A percentile compares a stretch with the other conserved stretches of the same genome.
Evolutionary conservation across 2,888 invertebrate genomes (phyloP).

Genomic region (Cephus rjabovi): DNA sequence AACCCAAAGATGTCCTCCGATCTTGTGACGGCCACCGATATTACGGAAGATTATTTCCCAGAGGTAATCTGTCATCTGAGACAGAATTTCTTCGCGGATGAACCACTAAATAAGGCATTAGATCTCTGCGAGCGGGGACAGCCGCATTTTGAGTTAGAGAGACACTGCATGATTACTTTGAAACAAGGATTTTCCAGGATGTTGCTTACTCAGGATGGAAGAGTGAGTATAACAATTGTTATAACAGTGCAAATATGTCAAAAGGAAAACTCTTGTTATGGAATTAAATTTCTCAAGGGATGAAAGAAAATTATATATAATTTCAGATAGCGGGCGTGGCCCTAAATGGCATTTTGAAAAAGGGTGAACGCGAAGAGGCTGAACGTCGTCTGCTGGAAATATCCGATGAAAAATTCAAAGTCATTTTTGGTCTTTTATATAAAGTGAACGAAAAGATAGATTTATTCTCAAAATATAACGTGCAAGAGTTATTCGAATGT

Average conservation of each 20-base stretch:
- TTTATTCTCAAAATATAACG: conserved; percentile 75
- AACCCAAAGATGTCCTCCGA: conserved; percentile 52
- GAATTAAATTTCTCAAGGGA: background rate
- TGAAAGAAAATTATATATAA: conserved; percentile 23
- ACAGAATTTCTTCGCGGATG: conserved; percentile 84
- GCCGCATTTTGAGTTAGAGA: conserved; percentile 79
- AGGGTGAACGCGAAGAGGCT: conserved; percentile 78
- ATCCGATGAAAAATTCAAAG: conserved; percentile 79
- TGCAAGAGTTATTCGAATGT: conserved; percentile 81
- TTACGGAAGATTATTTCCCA: conserved; percentile 69
- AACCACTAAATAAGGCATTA: conserved; percentile 85
- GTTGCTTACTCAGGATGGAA: conserved; percentile 72
- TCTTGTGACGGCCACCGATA: conserved; percentile 64
- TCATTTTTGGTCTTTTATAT: conserved; percentile 82
- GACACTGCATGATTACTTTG: conserved; percentile 79
- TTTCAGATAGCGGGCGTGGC: conserved; percentile 82
- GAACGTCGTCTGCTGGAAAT: conserved; percentile 76
- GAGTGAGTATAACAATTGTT: conserved; percentile 66
- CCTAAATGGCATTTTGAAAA: conserved; percentile 80
- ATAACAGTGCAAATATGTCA: background rate
- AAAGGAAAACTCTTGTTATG: background rate
- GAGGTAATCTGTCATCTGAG: conserved; percentile 80
- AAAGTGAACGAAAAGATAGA: conserved; percentile 77
- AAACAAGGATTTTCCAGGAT: conserved; percentile 80
- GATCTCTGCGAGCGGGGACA: conserved; percentile 78